phyloP scores from a whole-genome alignment of 2,888 invertebrate genomes.

The Cerastoderma edule region DNA sequence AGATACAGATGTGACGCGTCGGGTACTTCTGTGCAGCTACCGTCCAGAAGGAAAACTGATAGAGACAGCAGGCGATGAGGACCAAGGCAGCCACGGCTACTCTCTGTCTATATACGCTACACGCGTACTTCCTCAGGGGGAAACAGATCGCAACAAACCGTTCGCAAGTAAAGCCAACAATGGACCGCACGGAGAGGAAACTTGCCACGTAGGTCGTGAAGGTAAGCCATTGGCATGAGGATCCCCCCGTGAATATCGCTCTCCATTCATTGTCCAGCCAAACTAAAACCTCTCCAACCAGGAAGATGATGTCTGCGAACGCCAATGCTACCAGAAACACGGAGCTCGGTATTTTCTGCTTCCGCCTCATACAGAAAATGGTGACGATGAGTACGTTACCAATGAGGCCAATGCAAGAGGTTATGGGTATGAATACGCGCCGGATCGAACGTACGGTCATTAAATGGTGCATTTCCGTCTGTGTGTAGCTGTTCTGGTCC shows the following conservation, averaged over 20 bases:
- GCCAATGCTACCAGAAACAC: slow-evolving; percentile 91
- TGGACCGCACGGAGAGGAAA: slow-evolving; percentile 92
- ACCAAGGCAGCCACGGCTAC: slow-evolving; percentile 57
- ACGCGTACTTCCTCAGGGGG: slow-evolving; percentile 86
- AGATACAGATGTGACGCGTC: slow-evolving; percentile 43
- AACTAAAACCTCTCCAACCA: slow-evolving; percentile 86
- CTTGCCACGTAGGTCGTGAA: slow-evolving; percentile 87
- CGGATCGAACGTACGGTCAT: slow-evolving; percentile 27
- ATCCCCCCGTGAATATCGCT: slow-evolving; percentile 78
- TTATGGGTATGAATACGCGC: slow-evolving; percentile 86
- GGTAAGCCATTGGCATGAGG: slow-evolving; percentile 85
- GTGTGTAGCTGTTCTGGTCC: too few relatives aligned
- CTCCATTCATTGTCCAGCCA: slow-evolving; percentile 69
- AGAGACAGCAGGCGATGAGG: slow-evolving; percentile 56
- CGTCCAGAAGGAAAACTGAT: slow-evolving; percentile 73
- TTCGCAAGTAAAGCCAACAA: slow-evolving; percentile 93
- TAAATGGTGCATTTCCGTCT: slow-evolving; percentile 5
- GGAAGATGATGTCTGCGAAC: slow-evolving; percentile 81
- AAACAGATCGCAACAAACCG: slow-evolving; percentile 92
- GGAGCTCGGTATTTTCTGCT: slow-evolving; percentile 90
- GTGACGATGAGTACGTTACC: slow-evolving; percentile 90
- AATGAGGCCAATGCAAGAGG: slow-evolving; percentile 89
- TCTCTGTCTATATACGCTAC: slow-evolving; percentile 67
- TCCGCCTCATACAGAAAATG: slow-evolving; percentile 90
- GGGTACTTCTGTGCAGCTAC: slow-evolving; percentile 40